Conservation (phyloP, 2,888 invertebrate species). For the Tribolium freemani region DNA sequence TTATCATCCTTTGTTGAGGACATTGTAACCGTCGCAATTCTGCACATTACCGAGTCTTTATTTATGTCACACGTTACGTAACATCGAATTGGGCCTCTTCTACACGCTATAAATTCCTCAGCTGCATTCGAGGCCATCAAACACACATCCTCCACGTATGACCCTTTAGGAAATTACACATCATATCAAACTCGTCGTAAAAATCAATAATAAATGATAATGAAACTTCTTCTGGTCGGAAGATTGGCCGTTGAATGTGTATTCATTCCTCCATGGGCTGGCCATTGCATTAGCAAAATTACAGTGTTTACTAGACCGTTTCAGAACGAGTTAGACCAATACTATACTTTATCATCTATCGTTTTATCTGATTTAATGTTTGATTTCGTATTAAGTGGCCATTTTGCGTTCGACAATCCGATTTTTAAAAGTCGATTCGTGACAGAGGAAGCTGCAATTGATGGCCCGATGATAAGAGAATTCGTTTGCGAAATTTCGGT, state of each 20-base stretch:
- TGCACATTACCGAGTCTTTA: slow-evolving; percentile 4
- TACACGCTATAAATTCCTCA: slow-evolving; percentile 38
- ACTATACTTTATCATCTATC: slow-evolving; percentile 47
- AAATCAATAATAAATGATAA: slow-evolving; percentile 29
- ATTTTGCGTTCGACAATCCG: slow-evolving; percentile 32
- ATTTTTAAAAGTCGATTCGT: slow-evolving; percentile 26
- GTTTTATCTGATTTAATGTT: slow-evolving; percentile 38
- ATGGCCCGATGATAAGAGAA: background rate
- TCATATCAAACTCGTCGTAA: slow-evolving; percentile 13
- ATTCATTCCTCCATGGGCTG: slow-evolving; percentile 38
- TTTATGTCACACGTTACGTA: slow-evolving; percentile 21
- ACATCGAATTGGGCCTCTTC: slow-evolving; percentile 1
- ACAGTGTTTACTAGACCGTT: slow-evolving; percentile 54
- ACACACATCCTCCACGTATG: slow-evolving; percentile 41
- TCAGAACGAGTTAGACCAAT: slow-evolving; percentile 51
- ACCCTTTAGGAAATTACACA: slow-evolving; percentile 43
- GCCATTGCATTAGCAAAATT: slow-evolving; percentile 51
- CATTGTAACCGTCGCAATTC: slow-evolving; percentile 5
- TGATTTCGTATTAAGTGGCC: slow-evolving; percentile 38
- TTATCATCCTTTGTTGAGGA: slow-evolving; percentile 25
- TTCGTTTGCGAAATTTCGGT: slow-evolving; percentile 9
- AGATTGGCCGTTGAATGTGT: slow-evolving; percentile 29
- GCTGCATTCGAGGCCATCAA: slow-evolving; percentile 29
- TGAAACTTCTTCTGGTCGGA: slow-evolving; percentile 11
- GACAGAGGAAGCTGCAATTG: slow-evolving; percentile 26